A percentile compares a stretch with the other conserved stretches of the same genome.
These are phyloP conservation scores for Clavelina lepadiformis DNA, from an alignment of 23 tunicate species.

Conservation along the genomic window DNA sequence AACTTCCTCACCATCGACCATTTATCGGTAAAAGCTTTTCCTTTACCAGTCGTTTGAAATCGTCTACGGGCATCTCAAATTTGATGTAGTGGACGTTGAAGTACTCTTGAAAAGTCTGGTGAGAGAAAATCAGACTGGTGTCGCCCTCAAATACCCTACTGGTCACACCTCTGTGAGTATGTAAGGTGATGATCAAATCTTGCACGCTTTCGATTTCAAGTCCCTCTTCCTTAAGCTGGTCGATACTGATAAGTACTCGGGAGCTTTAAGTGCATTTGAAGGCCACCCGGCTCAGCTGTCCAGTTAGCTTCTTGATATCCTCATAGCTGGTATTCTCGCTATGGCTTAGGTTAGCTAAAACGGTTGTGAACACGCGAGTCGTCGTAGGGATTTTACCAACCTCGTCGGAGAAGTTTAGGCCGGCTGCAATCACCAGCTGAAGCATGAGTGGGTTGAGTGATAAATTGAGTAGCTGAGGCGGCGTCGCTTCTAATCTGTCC, in stretches of 20 bases:
- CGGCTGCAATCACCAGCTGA: neutral
- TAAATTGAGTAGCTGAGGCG: constrained; percentile 10
- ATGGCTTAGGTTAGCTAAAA: neutral
- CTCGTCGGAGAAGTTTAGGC: neutral
- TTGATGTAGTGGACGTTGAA: constrained; percentile 1
- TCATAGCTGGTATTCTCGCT: neutral
- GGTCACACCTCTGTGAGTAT: too few species aligned
- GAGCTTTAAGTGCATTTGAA: too few species aligned
- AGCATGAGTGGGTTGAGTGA: constrained; percentile 17
- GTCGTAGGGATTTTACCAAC: neutral
- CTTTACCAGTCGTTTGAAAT: neutral
- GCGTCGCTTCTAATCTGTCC: neutral
- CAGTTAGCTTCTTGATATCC: neutral
- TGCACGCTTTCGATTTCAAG: too few species aligned
- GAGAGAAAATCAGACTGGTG: neutral
- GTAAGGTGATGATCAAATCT: too few species aligned
- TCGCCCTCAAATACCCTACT: neutral
- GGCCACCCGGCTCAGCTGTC: too few species aligned
- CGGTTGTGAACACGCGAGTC: neutral
- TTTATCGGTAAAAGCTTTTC: neutral
- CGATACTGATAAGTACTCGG: too few species aligned
- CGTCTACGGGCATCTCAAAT: neutral
- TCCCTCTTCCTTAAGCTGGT: too few species aligned
- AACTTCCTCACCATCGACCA: constrained; percentile 1
- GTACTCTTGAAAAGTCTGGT: constrained; percentile 8